Evolutionary conservation across 2,888 invertebrate species (phyloP), one percentile per base, ranked within the genome.

Genomic region (Minunthozetes semirufus): DNA sequence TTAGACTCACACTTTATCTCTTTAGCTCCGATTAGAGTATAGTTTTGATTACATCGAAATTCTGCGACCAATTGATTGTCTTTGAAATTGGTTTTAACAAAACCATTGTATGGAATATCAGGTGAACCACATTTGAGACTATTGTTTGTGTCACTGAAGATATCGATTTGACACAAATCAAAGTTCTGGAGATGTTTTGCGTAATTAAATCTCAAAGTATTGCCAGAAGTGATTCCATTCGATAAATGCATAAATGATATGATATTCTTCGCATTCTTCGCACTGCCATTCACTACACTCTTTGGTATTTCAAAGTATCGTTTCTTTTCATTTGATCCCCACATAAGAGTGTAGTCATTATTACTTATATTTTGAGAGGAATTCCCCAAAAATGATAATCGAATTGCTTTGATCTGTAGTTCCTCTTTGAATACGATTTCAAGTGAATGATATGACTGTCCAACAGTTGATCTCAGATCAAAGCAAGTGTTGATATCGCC

Each of bases 381-480:
- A 29, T 63, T 27, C 13, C 19, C 5, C 17, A 19, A 22, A 29
- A 63, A 63, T 13, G 27, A 6, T n/a, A 63, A 17, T 3, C 61
- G 61, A 63, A 63, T 63, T 22, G 29, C 61, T 63, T 63, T 63
- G 1, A 63, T 29, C 5, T 63, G 61, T 9, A 63, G 19, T 29
- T 63, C 25, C 4, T 33, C 25, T 29, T 63, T 33, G 17, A 63
- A 29, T 29, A 9, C 11, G 1, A 63, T 29, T 63, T 63, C 33
- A 4, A 63, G 29, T 17, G 25, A 63, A 15, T 63, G 61, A 29
- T 29, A 9, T 1, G 11, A 8, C 25, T n/a, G 2, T 63, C 29
- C n/a, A 11, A 1, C 3, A 2, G 6, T 17, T 17, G 29, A 29
- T 4, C 29, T 27, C 3, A 27, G 15, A 13, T 17, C 17, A n/a